Percentiles rank a stretch among this genome's conserved stretches.
These are phyloP conservation scores for Drosophila burlai DNA, from an alignment of 1,140 invertebrate species.

Conservation along the genomic window DNA sequence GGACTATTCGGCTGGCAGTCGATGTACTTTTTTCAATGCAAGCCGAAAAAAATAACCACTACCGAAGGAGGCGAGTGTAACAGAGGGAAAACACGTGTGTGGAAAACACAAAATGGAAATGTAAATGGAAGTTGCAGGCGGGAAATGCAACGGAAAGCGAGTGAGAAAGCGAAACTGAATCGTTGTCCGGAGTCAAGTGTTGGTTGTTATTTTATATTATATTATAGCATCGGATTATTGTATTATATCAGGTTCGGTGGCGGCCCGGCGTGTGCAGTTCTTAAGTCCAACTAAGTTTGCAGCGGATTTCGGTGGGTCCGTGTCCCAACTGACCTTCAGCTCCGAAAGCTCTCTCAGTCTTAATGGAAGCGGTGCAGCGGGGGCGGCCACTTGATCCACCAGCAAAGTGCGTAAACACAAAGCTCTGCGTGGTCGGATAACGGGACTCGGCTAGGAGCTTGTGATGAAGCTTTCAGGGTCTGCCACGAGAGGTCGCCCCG, in stretches of 20 bases:
- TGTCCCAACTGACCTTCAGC: constrained; percentile 75
- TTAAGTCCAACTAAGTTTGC: constrained; percentile 39
- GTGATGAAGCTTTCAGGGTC: neutral
- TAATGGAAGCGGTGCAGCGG: neutral
- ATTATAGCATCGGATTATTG: constrained; percentile 16
- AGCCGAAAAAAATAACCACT: constrained; percentile 66
- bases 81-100: constrained; percentile 63
- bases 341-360: constrained; percentile 19
- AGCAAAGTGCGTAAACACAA: constrained; percentile 16
- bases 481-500: neutral
- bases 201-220: neutral
- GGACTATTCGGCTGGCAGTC: constrained; percentile 46
- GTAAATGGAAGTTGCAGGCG: neutral
- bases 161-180: constrained; percentile 40
- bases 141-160: constrained; percentile 17
- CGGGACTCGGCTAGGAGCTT: constrained; percentile 3
- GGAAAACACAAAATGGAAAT: constrained; percentile 44
- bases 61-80: constrained; percentile 53
- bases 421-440: constrained; percentile 15
- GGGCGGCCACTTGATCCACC: constrained; percentile 1
- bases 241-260: constrained; percentile 50
- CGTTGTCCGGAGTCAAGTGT: constrained; percentile 47
- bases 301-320: constrained; percentile 11
- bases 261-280: constrained; percentile 60
- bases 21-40: constrained; percentile 56